Percentiles rank a stretch among this genome's conserved stretches.
Evolutionary conservation across 2,888 invertebrate genomes (phyloP).

Genomic region (Troilus luridus): DNA sequence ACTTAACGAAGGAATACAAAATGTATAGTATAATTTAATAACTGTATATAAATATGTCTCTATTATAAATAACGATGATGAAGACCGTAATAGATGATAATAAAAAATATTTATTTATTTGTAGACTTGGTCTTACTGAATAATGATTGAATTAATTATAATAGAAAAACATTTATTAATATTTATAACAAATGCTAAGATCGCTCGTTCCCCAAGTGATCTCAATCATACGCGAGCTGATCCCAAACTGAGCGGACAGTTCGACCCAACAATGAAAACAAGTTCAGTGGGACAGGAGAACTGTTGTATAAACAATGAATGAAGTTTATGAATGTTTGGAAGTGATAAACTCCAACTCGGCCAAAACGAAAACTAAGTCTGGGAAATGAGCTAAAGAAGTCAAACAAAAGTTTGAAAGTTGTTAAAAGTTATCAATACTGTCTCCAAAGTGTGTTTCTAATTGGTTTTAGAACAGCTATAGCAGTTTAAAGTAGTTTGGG

Average conservation of each 20-base stretch:
- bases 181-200: background rate
- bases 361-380: slow-evolving; percentile 14
- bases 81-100: background rate
- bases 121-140: background rate
- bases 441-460: slow-evolving; percentile 58
- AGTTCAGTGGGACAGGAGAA: slow-evolving; percentile 31
- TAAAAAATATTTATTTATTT: background rate
- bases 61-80: background rate
- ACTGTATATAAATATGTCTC: background rate
- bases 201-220: background rate
- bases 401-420: slow-evolving; percentile 59
- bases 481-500: slow-evolving; percentile 58
- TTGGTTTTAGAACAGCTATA: slow-evolving; percentile 57
- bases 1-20: background rate
- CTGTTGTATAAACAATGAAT: slow-evolving; percentile 31
- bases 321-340: slow-evolving; percentile 44
- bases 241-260: background rate
- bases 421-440: slow-evolving; percentile 59
- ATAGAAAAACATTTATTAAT: background rate
- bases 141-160: background rate
- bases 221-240: background rate
- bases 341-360: slow-evolving; percentile 30
- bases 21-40: background rate
- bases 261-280: background rate
- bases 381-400: slow-evolving; percentile 53